Evolutionary conservation across 2,888 invertebrate genomes (phyloP), one percentile per base, ranked within the genome.

Genomic region (Timandra comae): DNA sequence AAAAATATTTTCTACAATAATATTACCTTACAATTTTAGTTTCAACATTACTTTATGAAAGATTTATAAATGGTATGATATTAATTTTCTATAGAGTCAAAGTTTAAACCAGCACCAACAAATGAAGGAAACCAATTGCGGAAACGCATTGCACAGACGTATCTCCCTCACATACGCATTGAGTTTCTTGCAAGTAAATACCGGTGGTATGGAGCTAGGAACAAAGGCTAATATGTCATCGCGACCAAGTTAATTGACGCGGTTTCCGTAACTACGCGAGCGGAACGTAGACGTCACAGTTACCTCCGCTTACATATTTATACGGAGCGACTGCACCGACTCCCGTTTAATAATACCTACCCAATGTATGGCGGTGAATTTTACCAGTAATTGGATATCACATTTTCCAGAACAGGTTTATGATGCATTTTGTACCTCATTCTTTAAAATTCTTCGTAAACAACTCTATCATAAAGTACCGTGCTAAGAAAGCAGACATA

Each of bases 211-310:
- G 46, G 54, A 52, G 58, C 50, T 42, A 40, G 62, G 76, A 79
- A 82, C 81, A 82, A 82, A 81, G 79, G 78, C 76, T 80, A 81
- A 85, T 85, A 82, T 82, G 84, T 84, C 84, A 84, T 81, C 73
- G 75, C 56, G 69, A 69, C 66, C 70, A 71, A 79, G 77, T 81
- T 84, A 85, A 85, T 84, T 84, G 84, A 84, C 84, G 81, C 73
- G 76, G 81, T 76, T 84, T 84, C 84, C 84, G 84, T 60, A 71
- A 67, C 71, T 67, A 68, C 69, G 73, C 74, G 67, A 41, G 76
- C 68, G 77, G 76, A 78, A 80, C 74, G 76, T 74, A 81, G 71
- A 73, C 77, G 78, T 78, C 77, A 72, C 64, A 66, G 65, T 71
- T 82, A 78, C 80, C 80, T 77, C 52, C 59, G 68, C 65, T 76